These are phyloP conservation scores for Heliconius ethilla DNA, from an alignment of 2,888 invertebrate species.

Conservation along the genomic window DNA sequence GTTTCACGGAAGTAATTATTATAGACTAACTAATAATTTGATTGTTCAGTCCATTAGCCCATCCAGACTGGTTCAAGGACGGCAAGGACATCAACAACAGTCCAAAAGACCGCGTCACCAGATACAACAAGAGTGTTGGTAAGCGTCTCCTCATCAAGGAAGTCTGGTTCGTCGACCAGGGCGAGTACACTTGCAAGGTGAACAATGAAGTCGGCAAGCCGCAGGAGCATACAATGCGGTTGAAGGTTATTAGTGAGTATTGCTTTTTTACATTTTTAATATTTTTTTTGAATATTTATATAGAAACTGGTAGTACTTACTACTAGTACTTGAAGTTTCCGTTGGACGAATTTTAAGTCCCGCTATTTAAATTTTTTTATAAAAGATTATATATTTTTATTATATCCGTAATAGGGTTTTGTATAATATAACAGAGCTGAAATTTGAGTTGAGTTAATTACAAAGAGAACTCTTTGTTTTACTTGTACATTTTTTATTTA, in stretches of 20 bases:
- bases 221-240: constrained; percentile 58
- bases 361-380: no score
- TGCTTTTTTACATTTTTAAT: neutral
- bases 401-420: no score
- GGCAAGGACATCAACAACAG: constrained; percentile 59
- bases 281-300: no score
- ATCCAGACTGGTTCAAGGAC: constrained; percentile 69
- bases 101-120: constrained; percentile 60
- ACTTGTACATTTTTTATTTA: no score
- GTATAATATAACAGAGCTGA: no score
- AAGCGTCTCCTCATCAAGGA: constrained; percentile 67
- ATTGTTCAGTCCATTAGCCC: constrained; percentile 61
- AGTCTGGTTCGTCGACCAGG: constrained; percentile 59
- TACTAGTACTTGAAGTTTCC: no score
- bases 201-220: constrained; percentile 62
- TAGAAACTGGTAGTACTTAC: no score
- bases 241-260: constrained; percentile 67
- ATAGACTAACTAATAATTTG: neutral
- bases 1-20: no score
- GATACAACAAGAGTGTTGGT: constrained; percentile 68
- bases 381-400: no score
- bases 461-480: no score
- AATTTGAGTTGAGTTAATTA: no score
- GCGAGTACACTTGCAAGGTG: constrained; percentile 63
- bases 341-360: no score